Conservation (phyloP, 2,888 invertebrate species). For the Noctua pronuba region DNA sequence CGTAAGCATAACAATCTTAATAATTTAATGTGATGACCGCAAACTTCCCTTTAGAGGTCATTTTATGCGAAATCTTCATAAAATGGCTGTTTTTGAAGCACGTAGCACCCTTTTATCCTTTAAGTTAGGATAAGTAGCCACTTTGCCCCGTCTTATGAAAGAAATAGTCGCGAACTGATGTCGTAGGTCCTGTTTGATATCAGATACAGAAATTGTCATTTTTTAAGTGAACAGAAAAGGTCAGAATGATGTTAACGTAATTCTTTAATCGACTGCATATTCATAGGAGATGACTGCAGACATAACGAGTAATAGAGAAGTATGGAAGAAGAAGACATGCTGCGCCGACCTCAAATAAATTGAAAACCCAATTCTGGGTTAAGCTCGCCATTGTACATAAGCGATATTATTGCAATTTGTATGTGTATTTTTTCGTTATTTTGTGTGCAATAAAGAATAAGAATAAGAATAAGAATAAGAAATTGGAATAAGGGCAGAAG, state of each 20-base stretch:
- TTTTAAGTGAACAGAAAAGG: background rate
- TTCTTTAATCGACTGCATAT: background rate
- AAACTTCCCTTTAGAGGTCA: slow-evolving; percentile 39
- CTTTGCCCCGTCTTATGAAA: background rate
- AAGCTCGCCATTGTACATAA: no score
- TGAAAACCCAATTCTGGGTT: no score
- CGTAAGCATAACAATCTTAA: slow-evolving; percentile 29
- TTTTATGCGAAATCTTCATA: slow-evolving; percentile 33
- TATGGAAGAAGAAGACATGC: no score
- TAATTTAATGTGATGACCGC: slow-evolving; percentile 49
- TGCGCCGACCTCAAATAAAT: no score
- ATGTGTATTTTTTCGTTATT: no score
- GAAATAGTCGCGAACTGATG: slow-evolving; percentile 2
- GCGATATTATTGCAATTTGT: no score
- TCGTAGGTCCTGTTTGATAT: background rate
- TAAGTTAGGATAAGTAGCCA: slow-evolving; percentile 36
- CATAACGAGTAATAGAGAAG: no score
- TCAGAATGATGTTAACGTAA: background rate
- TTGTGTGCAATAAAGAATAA: no score
- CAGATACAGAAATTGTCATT: background rate
- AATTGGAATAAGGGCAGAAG: no score
- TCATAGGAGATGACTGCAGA: no score
- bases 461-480: no score
- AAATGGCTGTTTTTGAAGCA: slow-evolving; percentile 52
- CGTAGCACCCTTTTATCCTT: slow-evolving; percentile 42